phyloP scores from a whole-genome alignment of 2,113 vertebrate species.

The Ia io region DNA sequence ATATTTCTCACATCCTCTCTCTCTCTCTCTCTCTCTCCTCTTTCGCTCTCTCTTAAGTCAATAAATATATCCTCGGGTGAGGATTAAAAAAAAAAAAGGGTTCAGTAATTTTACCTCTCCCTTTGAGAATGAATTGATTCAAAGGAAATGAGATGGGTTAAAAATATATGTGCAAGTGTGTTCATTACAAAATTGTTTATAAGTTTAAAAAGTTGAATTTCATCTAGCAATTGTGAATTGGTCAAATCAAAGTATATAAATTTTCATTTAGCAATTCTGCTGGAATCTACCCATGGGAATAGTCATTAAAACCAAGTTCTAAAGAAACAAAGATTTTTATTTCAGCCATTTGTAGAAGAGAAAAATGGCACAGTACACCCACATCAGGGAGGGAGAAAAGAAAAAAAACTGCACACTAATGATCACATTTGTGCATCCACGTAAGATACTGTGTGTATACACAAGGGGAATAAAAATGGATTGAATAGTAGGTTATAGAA shows the following conservation, averaged over 20 bases:
- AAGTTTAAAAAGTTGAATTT: neutral
- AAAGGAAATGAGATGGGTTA: neutral
- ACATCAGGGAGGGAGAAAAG: neutral
- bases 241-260: neutral
- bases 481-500: neutral
- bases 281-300: neutral
- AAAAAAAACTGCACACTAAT: neutral
- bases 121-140: neutral
- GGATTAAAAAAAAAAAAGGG: neutral
- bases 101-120: neutral
- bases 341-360: neutral
- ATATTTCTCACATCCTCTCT: neutral
- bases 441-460: neutral
- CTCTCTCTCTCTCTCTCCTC: neutral
- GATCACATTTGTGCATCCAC: neutral
- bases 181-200: neutral
- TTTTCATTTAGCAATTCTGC: neutral
- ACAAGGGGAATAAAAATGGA: neutral
- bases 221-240: neutral
- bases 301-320: constrained; percentile 9
- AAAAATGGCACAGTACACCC: neutral
- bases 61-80: neutral
- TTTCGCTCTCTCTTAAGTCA: neutral
- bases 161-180: neutral
- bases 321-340: neutral